A percentile compares a stretch with the other conserved stretches of the same genome.
Evolutionary conservation across 2,888 invertebrate species (phyloP).

Genomic region (Apantesis nais): DNA sequence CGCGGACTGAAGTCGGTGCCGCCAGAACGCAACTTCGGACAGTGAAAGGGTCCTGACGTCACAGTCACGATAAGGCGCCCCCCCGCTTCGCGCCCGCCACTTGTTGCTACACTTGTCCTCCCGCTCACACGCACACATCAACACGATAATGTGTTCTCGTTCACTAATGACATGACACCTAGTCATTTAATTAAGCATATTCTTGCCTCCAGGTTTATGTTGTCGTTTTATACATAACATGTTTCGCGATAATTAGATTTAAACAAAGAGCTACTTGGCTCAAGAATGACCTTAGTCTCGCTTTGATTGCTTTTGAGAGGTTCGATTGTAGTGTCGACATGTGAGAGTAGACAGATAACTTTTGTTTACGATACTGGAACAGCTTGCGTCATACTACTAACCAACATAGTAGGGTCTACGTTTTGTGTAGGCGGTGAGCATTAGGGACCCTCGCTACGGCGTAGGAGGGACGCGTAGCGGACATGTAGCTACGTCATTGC

Average conservation of each 20-base stretch:
- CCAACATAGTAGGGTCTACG: slow-evolving; percentile 42
- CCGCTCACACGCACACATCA: slow-evolving; percentile 50
- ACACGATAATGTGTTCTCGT: slow-evolving; percentile 65
- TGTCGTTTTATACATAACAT: slow-evolving; percentile 57
- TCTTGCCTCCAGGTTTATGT: slow-evolving; percentile 51
- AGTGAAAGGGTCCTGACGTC: slow-evolving; percentile 87
- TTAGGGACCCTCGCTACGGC: slow-evolving; percentile 48
- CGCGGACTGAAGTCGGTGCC: slow-evolving; percentile 73
- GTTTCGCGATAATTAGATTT: slow-evolving; percentile 46
- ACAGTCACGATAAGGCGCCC: slow-evolving; percentile 80
- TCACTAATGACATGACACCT: slow-evolving; percentile 66
- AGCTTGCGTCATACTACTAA: slow-evolving; percentile 33
- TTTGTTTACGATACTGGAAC: slow-evolving; percentile 35
- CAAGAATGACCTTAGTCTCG: slow-evolving; percentile 27
- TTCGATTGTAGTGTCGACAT: slow-evolving; percentile 24
- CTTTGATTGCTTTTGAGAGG: slow-evolving; percentile 21
- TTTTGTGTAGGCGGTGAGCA: slow-evolving; percentile 43
- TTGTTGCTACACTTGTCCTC: slow-evolving; percentile 77
- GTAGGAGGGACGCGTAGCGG: slow-evolving; percentile 49
- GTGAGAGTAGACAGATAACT: slow-evolving; percentile 20
- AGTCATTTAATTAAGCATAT: slow-evolving; percentile 61
- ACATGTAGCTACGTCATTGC: slow-evolving; percentile 38
- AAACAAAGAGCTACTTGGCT: slow-evolving; percentile 45
- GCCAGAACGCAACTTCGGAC: slow-evolving; percentile 64
- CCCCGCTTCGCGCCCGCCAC: slow-evolving; percentile 60